Evolutionary conservation across 1,140 invertebrate species (phyloP).

Genomic region (Ridgeia piscesae): DNA sequence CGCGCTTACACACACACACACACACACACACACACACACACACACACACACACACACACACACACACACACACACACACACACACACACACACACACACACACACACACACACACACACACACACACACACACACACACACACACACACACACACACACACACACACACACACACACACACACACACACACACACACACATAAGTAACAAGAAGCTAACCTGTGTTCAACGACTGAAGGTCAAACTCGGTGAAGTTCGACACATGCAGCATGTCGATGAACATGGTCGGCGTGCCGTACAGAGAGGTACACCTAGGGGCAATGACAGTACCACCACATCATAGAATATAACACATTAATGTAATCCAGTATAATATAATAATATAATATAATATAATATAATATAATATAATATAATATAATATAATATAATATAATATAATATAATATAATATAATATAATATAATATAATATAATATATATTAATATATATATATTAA

Average conservation of each 20-base stretch:
- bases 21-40: background rate
- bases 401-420: too few relatives aligned
- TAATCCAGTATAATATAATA: too few relatives aligned
- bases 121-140: background rate
- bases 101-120: background rate
- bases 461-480: too few relatives aligned
- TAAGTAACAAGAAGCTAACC: conserved; percentile 49
- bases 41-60: conserved; percentile 2
- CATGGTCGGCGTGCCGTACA: conserved; percentile 96
- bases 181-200: background rate
- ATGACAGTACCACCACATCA: too few relatives aligned
- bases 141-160: conserved; percentile 15
- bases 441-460: too few relatives aligned
- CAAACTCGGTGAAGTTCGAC: conserved; percentile 49
- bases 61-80: conserved; percentile 13
- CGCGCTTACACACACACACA: too few relatives aligned
- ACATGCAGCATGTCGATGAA: conserved; percentile 78
- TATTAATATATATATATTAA: too few relatives aligned
- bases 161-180: conserved; percentile 4
- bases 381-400: too few relatives aligned
- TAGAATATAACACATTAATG: too few relatives aligned
- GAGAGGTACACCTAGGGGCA: conserved; percentile 69
- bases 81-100: conserved; percentile 11
- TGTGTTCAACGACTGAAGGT: conserved; percentile 59
- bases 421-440: too few relatives aligned